These are phyloP conservation scores for Lordiphosa andalusiaca DNA, from an alignment of 2,888 invertebrate genomes.

Conservation along the genomic window DNA sequence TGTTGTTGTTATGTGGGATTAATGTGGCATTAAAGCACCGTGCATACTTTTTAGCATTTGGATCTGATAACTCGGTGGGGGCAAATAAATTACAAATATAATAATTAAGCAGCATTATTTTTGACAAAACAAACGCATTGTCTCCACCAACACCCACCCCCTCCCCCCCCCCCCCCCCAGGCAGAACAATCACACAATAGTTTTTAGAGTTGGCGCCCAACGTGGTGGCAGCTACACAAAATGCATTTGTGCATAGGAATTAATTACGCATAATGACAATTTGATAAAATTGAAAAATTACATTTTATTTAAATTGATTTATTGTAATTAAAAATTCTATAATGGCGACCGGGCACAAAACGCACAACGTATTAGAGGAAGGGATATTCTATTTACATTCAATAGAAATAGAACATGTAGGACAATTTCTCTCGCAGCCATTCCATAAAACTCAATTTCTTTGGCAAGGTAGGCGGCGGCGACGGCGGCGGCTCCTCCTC, in stretches of 20 bases:
- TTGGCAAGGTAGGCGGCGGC: background rate
- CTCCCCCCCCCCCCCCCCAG: background rate
- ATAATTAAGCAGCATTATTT: conserved; percentile 77
- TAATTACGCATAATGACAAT: conserved; percentile 79
- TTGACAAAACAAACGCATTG: conserved; percentile 64
- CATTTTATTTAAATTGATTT: conserved; percentile 77
- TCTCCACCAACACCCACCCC: too few species aligned
- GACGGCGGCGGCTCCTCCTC: background rate
- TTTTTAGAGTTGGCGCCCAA: conserved; percentile 24
- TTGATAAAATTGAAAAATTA: conserved; percentile 78
- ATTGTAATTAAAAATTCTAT: conserved; percentile 77
- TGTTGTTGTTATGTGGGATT: conserved; percentile 49
- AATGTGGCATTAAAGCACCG: conserved; percentile 64
- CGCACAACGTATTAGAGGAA: conserved; percentile 7
- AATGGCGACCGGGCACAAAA: conserved; percentile 29
- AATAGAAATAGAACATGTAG: conserved; percentile 38
- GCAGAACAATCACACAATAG: conserved; percentile 37
- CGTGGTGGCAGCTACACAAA: conserved; percentile 37
- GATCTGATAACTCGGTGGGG: conserved; percentile 60
- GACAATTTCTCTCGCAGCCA: conserved; percentile 52
- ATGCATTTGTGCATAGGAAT: conserved; percentile 74
- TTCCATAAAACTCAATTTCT: conserved; percentile 20
- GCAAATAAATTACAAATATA: conserved; percentile 77
- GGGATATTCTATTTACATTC: conserved; percentile 34
- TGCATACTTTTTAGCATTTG: conserved; percentile 59